phyloP scores from a whole-genome alignment of 2,888 invertebrate species.

The Limnephilus marmoratus region DNA sequence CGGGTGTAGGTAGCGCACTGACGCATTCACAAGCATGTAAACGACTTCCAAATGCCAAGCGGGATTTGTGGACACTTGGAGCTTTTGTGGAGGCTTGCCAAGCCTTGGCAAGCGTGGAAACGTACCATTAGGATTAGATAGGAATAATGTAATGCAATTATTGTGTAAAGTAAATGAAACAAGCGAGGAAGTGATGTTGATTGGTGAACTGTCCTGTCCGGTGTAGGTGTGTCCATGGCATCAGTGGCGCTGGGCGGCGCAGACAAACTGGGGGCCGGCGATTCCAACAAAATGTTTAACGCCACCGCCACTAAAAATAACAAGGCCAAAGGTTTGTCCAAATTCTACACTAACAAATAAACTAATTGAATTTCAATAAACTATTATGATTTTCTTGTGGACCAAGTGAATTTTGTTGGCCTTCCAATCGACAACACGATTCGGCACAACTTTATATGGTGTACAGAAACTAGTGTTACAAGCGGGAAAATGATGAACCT shows the following conservation, averaged over 20 bases:
- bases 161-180: constrained; percentile 3
- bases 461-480: too few relatives aligned
- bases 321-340: constrained; percentile 71
- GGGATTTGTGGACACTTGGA: too few relatives aligned
- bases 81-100: too few relatives aligned
- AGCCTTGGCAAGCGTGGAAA: too few relatives aligned
- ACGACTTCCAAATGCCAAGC: too few relatives aligned
- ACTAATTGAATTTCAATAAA: neutral
- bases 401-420: neutral
- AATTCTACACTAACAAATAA: neutral
- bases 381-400: neutral
- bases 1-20: too few relatives aligned
- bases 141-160: neutral
- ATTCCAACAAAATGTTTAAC: constrained; percentile 61
- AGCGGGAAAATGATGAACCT: too few relatives aligned
- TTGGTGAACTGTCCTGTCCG: neutral
- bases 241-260: constrained; percentile 76
- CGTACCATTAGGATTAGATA: neutral
- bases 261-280: constrained; percentile 73
- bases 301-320: constrained; percentile 70
- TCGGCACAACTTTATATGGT: neutral
- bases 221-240: constrained; percentile 74
- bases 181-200: constrained; percentile 10
- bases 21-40: too few relatives aligned
- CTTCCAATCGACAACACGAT: neutral